Evolutionary conservation across 2,888 invertebrate genomes (phyloP).

Genomic region (Dorcus hopei): DNA sequence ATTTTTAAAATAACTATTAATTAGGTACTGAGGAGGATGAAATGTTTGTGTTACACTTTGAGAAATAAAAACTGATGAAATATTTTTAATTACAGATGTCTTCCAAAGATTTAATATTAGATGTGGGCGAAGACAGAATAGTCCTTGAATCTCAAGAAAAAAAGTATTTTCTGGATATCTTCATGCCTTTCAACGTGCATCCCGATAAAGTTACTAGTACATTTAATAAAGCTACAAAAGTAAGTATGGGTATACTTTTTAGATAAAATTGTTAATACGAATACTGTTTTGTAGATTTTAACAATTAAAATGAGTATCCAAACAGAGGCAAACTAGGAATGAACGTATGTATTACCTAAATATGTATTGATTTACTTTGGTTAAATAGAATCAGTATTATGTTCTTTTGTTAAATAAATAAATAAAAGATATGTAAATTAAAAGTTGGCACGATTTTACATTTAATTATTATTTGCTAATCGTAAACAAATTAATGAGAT

Average conservation of each 20-base stretch:
- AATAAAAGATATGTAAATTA: no score
- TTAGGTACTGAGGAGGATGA: no score
- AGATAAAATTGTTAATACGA: slow-evolving; percentile 1
- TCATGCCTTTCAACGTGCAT: slow-evolving; percentile 64
- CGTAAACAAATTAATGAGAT: no score
- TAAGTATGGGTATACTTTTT: slow-evolving; percentile 32
- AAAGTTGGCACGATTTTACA: no score
- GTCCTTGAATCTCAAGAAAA: slow-evolving; percentile 61
- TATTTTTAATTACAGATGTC: slow-evolving; percentile 51
- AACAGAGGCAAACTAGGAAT: neutral
- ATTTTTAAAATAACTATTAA: no score
- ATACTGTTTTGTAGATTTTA: slow-evolving; percentile 14
- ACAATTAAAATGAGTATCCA: slow-evolving; percentile 13
- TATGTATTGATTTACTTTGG: no score
- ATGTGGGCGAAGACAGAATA: slow-evolving; percentile 74
- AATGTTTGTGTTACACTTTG: no score
- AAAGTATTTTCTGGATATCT: slow-evolving; percentile 66
- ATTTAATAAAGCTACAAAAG: slow-evolving; percentile 55
- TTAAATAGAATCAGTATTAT: no score
- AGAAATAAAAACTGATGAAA: neutral
- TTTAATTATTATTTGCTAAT: no score
- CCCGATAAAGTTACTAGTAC: slow-evolving; percentile 53
- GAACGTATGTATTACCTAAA: neutral
- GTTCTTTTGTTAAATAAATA: no score
- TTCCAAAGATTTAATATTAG: slow-evolving; percentile 61